These are phyloP conservation scores for Ennomos erosarius DNA, from an alignment of 2,888 invertebrate species.

Conservation along the genomic window DNA sequence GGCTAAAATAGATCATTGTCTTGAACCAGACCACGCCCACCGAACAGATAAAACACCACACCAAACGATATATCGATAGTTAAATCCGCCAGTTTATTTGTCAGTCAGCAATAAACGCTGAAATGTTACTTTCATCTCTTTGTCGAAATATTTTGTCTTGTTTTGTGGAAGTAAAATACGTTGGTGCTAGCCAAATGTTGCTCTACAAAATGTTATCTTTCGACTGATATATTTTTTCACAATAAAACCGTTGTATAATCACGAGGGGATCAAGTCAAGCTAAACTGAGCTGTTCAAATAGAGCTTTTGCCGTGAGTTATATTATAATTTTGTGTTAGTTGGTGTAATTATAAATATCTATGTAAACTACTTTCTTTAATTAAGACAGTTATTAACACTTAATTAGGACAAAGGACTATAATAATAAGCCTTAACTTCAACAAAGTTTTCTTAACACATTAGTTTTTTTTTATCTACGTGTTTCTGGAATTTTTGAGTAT, in stretches of 20 bases:
- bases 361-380: too few relatives aligned
- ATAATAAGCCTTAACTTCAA: too few relatives aligned
- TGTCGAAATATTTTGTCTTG: slow-evolving; percentile 44
- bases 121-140: slow-evolving; percentile 53
- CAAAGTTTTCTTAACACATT: too few relatives aligned
- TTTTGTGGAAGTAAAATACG: slow-evolving; percentile 36
- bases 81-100: slow-evolving; percentile 71
- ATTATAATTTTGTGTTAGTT: too few relatives aligned
- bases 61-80: slow-evolving; percentile 72
- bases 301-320: too few relatives aligned
- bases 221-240: not conserved
- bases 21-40: slow-evolving; percentile 74
- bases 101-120: slow-evolving; percentile 47
- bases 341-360: too few relatives aligned
- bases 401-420: too few relatives aligned
- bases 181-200: slow-evolving; percentile 4
- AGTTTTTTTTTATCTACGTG: too few relatives aligned
- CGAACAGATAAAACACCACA: slow-evolving; percentile 81
- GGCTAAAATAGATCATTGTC: slow-evolving; percentile 84
- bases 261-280: not conserved
- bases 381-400: too few relatives aligned
- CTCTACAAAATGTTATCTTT: slow-evolving; percentile 3
- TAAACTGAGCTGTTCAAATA: too few relatives aligned
- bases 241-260: slow-evolving; percentile 4
- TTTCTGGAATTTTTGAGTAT: slow-evolving; percentile 39